Conservation (phyloP, 2,113 vertebrate genomes). For the Hippocampus guttulatus region DNA sequence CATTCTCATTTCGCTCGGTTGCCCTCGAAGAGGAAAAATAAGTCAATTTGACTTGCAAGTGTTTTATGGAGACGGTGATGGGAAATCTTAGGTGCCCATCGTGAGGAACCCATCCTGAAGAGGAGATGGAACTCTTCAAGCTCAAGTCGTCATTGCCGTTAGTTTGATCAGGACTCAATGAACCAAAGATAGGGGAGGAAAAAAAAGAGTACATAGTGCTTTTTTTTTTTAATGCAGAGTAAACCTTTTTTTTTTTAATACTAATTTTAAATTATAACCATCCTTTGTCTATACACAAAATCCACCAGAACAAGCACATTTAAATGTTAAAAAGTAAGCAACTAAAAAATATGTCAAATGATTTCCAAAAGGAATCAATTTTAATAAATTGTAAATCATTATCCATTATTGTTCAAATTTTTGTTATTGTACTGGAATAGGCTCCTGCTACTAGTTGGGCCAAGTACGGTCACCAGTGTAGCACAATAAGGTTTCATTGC, state of each 20-base stretch:
- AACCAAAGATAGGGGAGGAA: background rate
- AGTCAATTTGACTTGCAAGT: slow-evolving; percentile 2
- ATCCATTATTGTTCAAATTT: too few relatives aligned
- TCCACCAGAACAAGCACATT: too few relatives aligned
- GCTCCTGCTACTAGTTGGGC: background rate
- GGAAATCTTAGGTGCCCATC: background rate
- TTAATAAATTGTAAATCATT: too few relatives aligned
- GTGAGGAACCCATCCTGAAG: background rate
- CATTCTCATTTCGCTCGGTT: slow-evolving; percentile 29
- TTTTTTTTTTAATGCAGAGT: too few relatives aligned
- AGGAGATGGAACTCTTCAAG: background rate
- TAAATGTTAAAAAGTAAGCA: too few relatives aligned
- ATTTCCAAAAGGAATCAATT: too few relatives aligned
- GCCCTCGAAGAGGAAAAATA: slow-evolving; percentile 25
- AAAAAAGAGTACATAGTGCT: background rate
- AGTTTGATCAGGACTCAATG: background rate
- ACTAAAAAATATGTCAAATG: too few relatives aligned
- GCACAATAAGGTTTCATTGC: background rate
- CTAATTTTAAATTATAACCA: background rate
- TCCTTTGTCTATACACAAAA: too few relatives aligned
- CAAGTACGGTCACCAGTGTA: too few relatives aligned
- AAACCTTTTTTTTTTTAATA: background rate
- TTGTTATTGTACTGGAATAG: too few relatives aligned
- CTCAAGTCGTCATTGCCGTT: background rate
- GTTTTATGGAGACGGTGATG: slow-evolving; percentile 4